Evolutionary conservation across 2,797 vertebrate genomes (phyloP).

Genomic region (Sebastolobus alascanus): DNA sequence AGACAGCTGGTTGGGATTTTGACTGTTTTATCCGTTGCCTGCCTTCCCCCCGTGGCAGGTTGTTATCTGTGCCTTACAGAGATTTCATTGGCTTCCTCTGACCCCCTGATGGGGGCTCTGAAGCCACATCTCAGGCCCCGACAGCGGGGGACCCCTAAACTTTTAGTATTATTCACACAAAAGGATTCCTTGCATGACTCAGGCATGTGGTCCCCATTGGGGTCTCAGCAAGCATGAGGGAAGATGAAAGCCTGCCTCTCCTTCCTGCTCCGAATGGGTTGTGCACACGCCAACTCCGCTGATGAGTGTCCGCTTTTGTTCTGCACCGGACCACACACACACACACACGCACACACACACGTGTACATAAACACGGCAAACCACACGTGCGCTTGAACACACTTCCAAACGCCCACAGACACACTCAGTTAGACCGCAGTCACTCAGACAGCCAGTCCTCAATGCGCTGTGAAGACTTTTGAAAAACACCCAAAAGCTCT

Average conservation of each 20-base stretch:
- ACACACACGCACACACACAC: constrained; percentile 16
- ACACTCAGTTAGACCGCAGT: constrained; percentile 59
- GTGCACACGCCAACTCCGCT: constrained; percentile 61
- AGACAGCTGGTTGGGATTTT: constrained; percentile 78
- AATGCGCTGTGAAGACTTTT: constrained; percentile 59
- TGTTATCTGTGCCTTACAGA: constrained; percentile 67
- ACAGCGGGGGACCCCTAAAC: constrained; percentile 69
- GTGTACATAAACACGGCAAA: constrained; percentile 63
- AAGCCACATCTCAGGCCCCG: constrained; percentile 53
- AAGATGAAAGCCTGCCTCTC: constrained; percentile 72
- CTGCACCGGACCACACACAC: constrained; percentile 70
- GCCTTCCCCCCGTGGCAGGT: constrained; percentile 53
- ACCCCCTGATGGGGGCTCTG: constrained; percentile 55
- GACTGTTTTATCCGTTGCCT: constrained; percentile 69
- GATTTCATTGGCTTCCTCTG: constrained; percentile 60
- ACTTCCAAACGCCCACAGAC: constrained; percentile 73
- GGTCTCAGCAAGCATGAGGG: constrained; percentile 54
- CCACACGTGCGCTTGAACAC: constrained; percentile 58
- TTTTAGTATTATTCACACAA: constrained; percentile 73
- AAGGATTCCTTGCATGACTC: constrained; percentile 67
- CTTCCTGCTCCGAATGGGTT: constrained; percentile 54
- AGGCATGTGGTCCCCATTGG: constrained; percentile 71
- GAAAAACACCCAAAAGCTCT: constrained; percentile 47
- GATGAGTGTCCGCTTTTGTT: constrained; percentile 72
- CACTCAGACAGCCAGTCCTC: constrained; percentile 54